phyloP scores from a whole-genome alignment of 2,888 invertebrate genomes.

The Eubasilissa splendida region DNA sequence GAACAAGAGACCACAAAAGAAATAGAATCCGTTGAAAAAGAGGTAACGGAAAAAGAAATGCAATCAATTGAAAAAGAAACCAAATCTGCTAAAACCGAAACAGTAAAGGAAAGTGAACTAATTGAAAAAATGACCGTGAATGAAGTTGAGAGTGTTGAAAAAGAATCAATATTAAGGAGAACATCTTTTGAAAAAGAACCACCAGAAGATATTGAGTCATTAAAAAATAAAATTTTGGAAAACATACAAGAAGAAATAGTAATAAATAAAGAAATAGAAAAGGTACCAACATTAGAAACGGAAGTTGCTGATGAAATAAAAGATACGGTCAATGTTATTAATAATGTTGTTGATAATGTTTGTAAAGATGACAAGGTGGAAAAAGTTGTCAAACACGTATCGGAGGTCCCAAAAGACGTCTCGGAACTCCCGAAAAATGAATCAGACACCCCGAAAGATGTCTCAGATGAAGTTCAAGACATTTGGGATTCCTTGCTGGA shows the following conservation, averaged over 20 bases:
- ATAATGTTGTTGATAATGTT: not conserved
- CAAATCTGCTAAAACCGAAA: not conserved
- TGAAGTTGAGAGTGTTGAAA: not conserved
- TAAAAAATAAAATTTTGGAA: not conserved
- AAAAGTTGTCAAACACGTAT: not conserved
- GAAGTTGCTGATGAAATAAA: constrained; percentile 8
- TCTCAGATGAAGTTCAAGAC: constrained; percentile 11
- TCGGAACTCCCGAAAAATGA: not conserved
- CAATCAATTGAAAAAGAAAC: not conserved
- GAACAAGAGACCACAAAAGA: too few species aligned
- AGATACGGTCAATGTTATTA: not conserved
- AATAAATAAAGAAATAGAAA: not conserved
- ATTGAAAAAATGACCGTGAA: not conserved
- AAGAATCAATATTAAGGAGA: not conserved
- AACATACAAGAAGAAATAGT: not conserved
- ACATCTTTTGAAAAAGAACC: not conserved
- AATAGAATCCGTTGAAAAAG: too few species aligned
- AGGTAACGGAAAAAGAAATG: not conserved
- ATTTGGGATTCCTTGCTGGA: constrained; percentile 17
- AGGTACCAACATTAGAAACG: not conserved
- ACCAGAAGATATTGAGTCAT: not conserved
- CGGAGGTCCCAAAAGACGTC: not conserved
- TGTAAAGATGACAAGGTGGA: not conserved
- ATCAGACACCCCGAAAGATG: not conserved
- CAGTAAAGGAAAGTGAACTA: not conserved